Evolutionary conservation across 2,113 vertebrate species (phyloP).

Genomic region (Nycticryphes semicollaris): DNA sequence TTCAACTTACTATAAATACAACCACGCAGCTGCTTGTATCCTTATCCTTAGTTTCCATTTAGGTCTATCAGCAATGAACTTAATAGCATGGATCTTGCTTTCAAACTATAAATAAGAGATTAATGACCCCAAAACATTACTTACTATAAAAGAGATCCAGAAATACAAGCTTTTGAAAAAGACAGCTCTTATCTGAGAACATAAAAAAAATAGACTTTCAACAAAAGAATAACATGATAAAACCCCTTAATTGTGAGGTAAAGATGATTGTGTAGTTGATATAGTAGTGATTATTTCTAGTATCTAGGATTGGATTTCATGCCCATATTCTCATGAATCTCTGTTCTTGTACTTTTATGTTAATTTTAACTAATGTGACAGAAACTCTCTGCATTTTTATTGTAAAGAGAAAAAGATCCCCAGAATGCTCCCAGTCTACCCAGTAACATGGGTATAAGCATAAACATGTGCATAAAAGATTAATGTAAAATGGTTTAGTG

Average conservation of each 20-base stretch:
- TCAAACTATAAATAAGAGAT: not conserved
- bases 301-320: not conserved
- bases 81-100: not conserved
- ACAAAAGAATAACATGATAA: not conserved
- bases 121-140: not conserved
- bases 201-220: not conserved
- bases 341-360: not conserved
- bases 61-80: not conserved
- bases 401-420: not conserved
- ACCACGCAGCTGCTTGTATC: not conserved
- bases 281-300: not conserved
- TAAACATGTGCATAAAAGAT: not conserved
- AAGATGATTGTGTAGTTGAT: not conserved
- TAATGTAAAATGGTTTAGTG: not conserved
- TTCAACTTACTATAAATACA: not conserved
- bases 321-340: not conserved
- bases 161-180: not conserved
- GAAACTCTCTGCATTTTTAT: not conserved
- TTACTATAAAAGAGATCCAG: not conserved
- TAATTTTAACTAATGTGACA: not conserved
- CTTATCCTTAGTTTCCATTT: not conserved
- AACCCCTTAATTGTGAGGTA: not conserved
- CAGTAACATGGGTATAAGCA: fast-evolving
- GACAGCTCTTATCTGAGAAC: not conserved
- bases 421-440: not conserved